Evolutionary conservation across 2,888 invertebrate species (phyloP), one percentile per base, ranked within the genome.

Genomic region (Octonoba sinensis): DNA sequence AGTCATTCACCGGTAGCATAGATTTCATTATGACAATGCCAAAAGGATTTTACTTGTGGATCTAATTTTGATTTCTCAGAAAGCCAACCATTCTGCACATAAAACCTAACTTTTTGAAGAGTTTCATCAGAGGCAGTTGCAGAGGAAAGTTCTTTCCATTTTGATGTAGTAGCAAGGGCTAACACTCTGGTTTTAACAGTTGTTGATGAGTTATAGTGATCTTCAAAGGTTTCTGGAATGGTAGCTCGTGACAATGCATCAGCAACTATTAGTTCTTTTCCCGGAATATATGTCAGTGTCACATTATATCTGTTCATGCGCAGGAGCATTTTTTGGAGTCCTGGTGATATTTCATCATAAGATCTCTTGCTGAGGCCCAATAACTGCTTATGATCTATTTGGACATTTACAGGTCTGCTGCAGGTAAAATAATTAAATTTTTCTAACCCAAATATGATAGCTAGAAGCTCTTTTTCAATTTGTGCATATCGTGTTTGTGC

Each of bases 331-430:
- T 22, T 4, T 56, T 76, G 76, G 1, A 76, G 76, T n/a, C 69
- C 13, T 16, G 56, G 67, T n/a, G 59, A 69, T 4, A 69, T 59
- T 27, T 18, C 24, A n/a, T 60, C 36, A 3, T 54, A 20, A 16
- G 22, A 69, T 67, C 49, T 27, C 18, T 46, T 76, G 18, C 67
- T 49, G 1, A 76, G 56, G 2, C 49, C 60, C n/a, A 69, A 24
- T 44, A 69, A 44, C 13, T 6, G 75, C 22, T 75, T 66, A n/a
- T 75, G 75, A 1, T 75, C 75, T 4, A 36, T 76, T 18, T 69
- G 57, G 16, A 76, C 59, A 1, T 3, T 27, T 36, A 65, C 54
- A 6, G 6, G 73, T 65, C 65, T 44, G 20, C 71, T 6, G 47
- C 57, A 6, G 3, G 65, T 65, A 44, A 15, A 65, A 44, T 65